Base-by-base conservation (phyloP, 2,113 vertebrate species). In the Ctenodactylus gundi region DNA sequence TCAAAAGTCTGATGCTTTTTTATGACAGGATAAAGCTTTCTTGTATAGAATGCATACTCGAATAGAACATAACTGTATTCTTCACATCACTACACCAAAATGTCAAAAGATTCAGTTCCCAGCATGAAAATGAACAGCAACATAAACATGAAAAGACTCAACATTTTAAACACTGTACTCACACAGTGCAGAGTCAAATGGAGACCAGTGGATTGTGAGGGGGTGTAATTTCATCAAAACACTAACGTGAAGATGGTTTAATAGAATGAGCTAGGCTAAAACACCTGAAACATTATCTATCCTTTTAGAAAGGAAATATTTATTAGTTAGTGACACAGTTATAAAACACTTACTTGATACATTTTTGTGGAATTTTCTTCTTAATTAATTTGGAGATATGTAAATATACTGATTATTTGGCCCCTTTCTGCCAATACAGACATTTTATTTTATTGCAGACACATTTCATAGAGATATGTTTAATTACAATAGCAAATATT, bases 61-160 rank as follows among this genome's bases (percentile, higher is more conserved):
- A 94, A 91, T 36, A 31, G 0, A 12, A 94, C 82, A 97, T 90
- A 85, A 83, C 2, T 20, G n/a, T 41, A 8, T 95, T 87, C 31
- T 57, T 83, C 51, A 89, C 90, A 96, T 95, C 81, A 96, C 68
- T 93, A 76, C 4, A 94, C 67, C 82, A 93, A 97, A 97, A 92
- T 84, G 96, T 96, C 95, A 94, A 29, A 97, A 95, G 96, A 60
- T 95, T 92, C 93, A 36, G 55, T 82, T 97, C 75, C 91, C 97
- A 97, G 91, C 94, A 82, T 85, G 97, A 97, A 88, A 88, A 31
- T 72, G 1, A 51, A 91, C n/a, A 85, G 70, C 76, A 51, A 94
- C 62, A 27, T 21, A 7, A 75, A 80, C 80, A 72, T 75, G 88
- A 97, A 94, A 81, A 1, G 2, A 29, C 65, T 78, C 3, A 34